These are phyloP conservation scores for Axinella damicornis DNA, from an alignment of 37 sponge, comb jelly and placozoan species.

Conservation along the genomic window DNA sequence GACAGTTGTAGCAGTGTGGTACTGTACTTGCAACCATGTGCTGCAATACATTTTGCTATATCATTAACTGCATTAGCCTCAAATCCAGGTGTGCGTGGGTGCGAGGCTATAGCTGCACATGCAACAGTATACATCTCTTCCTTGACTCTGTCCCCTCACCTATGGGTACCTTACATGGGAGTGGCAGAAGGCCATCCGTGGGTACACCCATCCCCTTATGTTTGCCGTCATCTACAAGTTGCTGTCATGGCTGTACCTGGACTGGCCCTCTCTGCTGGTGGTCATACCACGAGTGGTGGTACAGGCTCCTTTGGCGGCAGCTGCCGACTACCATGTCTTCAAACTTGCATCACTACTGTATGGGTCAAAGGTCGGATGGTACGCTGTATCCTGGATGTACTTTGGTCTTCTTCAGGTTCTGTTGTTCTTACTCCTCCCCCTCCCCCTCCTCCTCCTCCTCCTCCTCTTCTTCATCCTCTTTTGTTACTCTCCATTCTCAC, in stretches of 20 bases:
- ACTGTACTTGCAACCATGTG: no score
- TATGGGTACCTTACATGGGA: slow-evolving; percentile 93
- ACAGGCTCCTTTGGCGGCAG: slow-evolving; percentile 72
- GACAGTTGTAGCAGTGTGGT: no score
- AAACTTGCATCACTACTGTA: slow-evolving; percentile 65
- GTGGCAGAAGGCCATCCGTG: slow-evolving; percentile 82
- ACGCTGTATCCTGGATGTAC: slow-evolving; percentile 66
- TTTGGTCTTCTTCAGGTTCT: no score
- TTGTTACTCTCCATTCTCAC: not conserved
- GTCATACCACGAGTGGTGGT: slow-evolving; percentile 31
- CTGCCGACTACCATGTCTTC: slow-evolving; percentile 75
- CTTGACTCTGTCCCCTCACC: slow-evolving; percentile 21
- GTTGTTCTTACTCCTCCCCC: no score
- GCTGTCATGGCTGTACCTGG: slow-evolving; percentile 55
- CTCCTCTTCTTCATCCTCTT: not conserved
- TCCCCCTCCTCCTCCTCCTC: not conserved
- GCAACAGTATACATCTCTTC: no score
- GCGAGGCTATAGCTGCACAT: no score
- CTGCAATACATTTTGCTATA: no score
- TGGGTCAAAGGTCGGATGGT: slow-evolving; percentile 31
- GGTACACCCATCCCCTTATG: slow-evolving; percentile 81
- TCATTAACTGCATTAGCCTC: no score
- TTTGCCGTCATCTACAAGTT: slow-evolving; percentile 73
- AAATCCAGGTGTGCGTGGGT: no score
- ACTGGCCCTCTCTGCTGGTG: slow-evolving; percentile 59